Base-by-base conservation (phyloP, 2,797 vertebrate species). In the Gephyroberyx darwinii region DNA sequence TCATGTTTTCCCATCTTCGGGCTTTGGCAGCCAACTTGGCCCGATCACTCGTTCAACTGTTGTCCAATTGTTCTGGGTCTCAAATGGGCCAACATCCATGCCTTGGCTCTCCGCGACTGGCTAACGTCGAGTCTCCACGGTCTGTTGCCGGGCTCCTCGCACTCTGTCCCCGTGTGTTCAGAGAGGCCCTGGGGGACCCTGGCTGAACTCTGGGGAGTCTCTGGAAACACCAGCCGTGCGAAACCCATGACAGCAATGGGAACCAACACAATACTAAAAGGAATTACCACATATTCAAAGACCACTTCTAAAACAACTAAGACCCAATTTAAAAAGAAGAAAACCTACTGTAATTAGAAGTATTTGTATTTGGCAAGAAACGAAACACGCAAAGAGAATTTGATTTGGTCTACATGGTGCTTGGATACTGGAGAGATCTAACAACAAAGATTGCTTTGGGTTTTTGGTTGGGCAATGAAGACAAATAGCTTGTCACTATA, bases 111-210 rank as follows among this genome's bases (percentile, higher is more conserved):
- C 52, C 69, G 73, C 56, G 39, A 78, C 63, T 70, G 26, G 39
- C 65, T 61, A 71, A 82, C 77, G 72, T 82, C 26, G 69, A 81
- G 86, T 83, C 68, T 68, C 71, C 1, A 4, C 60, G 20, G 31
- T 70, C 73, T 84, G 71, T 56, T 20, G 45, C 74, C 12, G n/a
- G 69, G 69, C 62, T n/a, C 55, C 78, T 85, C 45, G 47, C 48
- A 76, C 78, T 86, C 76, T 65, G 75, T 84, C 88, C 78, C 81
- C 79, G 76, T 81, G 83, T 84, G 83, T 61, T 86, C 78, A 83
- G 74, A 83, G 82, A 87, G 81, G 84, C 80, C 82, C 74, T 1
- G 75, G 82, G 74, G 75, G 75, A 75, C 80, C 79, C 52, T 79
- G 78, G 33, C 76, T 82, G 71, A 71, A 75, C 82, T 65, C 75